Base-by-base conservation (phyloP, 2,888 invertebrate species). In the Drosophila neutralis region DNA sequence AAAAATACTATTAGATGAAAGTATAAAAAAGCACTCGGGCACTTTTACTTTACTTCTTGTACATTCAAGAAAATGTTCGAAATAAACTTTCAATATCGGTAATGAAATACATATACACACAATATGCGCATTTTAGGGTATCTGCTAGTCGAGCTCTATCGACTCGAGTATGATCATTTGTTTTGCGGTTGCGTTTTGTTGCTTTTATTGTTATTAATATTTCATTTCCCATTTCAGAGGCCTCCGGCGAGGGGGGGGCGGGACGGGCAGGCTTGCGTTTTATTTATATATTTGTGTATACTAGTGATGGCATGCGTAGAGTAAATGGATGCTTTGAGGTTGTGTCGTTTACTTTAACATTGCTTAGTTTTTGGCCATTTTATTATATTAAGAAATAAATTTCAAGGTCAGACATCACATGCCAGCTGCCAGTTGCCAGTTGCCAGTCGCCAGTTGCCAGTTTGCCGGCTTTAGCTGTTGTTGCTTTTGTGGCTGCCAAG, bases 151-250 rank as follows among this genome's bases (percentile, higher is more conserved):
- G 24, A 4, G 15, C 2, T 15, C 15, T 2, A 4, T 8, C 45
- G 15, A 24, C 24, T 15, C 4, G 7, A 15, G 7, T 24, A 1
- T 15, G 45, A 2, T 24, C 45, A 24, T 45, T 27, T 45, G 68
- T 54, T 61, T 71, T 69, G 58, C 42, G 35, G 38, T 62, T 54
- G 48, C 57, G 59, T 79, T 70, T 79, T 87, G 80, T 83, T 80
- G 82, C 82, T 73, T 80, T 82, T 82, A 87, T 87, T 84, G 69
- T 82, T 84, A 87, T 85, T 89, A 85, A 89, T 85, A 89, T 85
- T 85, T 85, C 82, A 85, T 79, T 81, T 87, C 76, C 87, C 62
- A 73, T 73, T 56, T 59, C 24, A 48, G 2, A 15, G 45, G 15
- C 45, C 7, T 24, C 2, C 0, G 35, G 8, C 38, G 18, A 38